Conservation (phyloP, 2,888 invertebrate species). For the Pocota personata region DNA sequence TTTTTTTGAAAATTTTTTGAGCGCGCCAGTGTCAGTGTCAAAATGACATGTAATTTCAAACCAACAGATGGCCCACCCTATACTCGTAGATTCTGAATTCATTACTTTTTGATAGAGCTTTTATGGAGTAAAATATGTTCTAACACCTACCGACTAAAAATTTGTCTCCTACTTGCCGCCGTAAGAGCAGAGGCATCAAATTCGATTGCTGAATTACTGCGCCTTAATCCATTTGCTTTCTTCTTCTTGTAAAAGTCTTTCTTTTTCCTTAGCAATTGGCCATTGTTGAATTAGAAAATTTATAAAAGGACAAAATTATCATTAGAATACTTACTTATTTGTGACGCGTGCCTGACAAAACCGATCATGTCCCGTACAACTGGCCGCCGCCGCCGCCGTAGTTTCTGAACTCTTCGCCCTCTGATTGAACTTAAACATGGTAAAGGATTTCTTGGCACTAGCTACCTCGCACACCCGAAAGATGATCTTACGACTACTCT, state of each 20-base stretch:
- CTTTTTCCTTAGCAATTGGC: constrained; percentile 80
- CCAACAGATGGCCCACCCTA: no score
- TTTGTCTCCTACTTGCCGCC: constrained; percentile 86
- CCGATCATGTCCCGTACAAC: constrained; percentile 91
- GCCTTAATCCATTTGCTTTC: constrained; percentile 83
- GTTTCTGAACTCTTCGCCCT: constrained; percentile 80
- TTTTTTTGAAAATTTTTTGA: no score
- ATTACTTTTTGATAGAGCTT: constrained; percentile 2
- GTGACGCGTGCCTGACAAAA: constrained; percentile 88
- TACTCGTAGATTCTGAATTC: no score
- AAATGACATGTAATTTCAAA: no score
- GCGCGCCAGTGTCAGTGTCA: no score
- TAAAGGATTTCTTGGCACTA: constrained; percentile 82
- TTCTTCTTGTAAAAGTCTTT: constrained; percentile 84
- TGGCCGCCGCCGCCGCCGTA: constrained; percentile 87
- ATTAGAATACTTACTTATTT: constrained; percentile 81
- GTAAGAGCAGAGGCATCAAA: constrained; percentile 86
- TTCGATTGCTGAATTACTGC: constrained; percentile 88
- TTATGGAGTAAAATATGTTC: neutral
- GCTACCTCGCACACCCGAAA: constrained; percentile 83
- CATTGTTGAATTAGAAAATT: neutral
- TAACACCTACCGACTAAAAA: constrained; percentile 84
- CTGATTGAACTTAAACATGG: constrained; percentile 88
- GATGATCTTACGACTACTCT: constrained; percentile 83
- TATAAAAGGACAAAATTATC: neutral